Base-by-base conservation (phyloP, 2,888 invertebrate genomes). In the Idaea straminata region DNA sequence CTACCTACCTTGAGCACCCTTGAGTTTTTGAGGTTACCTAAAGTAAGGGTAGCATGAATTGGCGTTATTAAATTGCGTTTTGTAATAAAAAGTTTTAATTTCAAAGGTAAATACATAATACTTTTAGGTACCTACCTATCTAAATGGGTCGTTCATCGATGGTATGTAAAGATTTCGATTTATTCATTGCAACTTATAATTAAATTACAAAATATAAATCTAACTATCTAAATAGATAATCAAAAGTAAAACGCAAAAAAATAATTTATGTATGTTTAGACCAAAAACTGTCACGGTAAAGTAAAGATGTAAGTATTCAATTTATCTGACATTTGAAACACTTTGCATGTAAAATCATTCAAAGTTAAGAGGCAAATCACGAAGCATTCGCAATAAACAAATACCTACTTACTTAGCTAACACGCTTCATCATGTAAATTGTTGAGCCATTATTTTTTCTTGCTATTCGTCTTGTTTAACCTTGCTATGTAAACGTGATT, bases 401-500 rank as follows among this genome's bases (percentile, higher is more conserved):
- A 38, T 47, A 47, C 47, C 10, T 36, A 36, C 36, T 36, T 47
- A 47, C 47, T 47, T 47, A 47, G 47, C 36, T 47, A 47, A 10
- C 47, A 47, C 47, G 13, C 47, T 47, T 47, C 13, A 47, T 47
- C 47, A 47, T 47, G 47, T 47, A 13, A 5, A 47, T 47, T 47
- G 47, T 47, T 47, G 47, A 47, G 10, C 47, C 47, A 47, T 47
- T 47, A 47, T 47, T 47, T 63, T 60, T 59, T 16, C 38, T 63
- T 68, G 63, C 57, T 65, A 60, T 69, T 67, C 70, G 65, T 68
- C 62, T 73, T 73, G 61, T 62, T 65, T 69, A 75, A 69, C 77
- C 75, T 76, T 75, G 77, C 69, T 72, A 70, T 75, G 47, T 47
- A 47, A 25, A 13, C 13, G 10, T 36, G 5, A 36, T 36, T 5